Base-by-base conservation (phyloP, 2,888 invertebrate genomes). In the Drosophila glabriapex region DNA sequence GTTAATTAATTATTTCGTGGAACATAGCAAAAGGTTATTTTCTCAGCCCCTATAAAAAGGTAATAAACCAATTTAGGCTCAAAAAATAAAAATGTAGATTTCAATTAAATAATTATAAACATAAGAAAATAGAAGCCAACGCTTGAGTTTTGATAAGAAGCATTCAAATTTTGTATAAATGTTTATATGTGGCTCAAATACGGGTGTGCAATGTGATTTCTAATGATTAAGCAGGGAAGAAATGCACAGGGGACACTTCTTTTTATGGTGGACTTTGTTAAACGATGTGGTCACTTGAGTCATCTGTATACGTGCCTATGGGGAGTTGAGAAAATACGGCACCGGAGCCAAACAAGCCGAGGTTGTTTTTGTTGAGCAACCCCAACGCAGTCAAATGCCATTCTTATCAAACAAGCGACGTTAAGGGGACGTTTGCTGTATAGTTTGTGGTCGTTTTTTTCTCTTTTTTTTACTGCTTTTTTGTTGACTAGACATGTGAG, bases 191-290 rank as follows among this genome's bases (percentile, higher is more conserved):
- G 37, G 43, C 25, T 3, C 16, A 46, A 28, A 43, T 33, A 6
- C 31, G 12, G 29, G 31, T 28, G 29, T 49, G n/a, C 25, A 49
- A 59, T 43, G 28, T 9, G 25, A 19, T 39, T 52, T 71, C 14
- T 16, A 56, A 71, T 62, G 31, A 46, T 46, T 4, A 33, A 58
- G 56, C 61, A 25, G 29, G n/a, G 19, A n/a, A 25, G 29, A 43
- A 66, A 74, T 31, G 52, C 78, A 33, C 68, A 43, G 9, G 68
- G 75, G 68, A 80, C 68, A 68, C 31, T 53, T 70, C 9, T 85
- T 76, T 85, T 85, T 85, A 82, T 82, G 85, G 41, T 74, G 73
- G 63, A 88, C 56, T 90, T 87, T 76, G 71, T 72, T 85, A 85
- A 90, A 75, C 88, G 88, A 72, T 78, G 67, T 61, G 73, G 75